Conservation (phyloP, 2,797 vertebrate species). For the Melanotaenia trifasciata region DNA sequence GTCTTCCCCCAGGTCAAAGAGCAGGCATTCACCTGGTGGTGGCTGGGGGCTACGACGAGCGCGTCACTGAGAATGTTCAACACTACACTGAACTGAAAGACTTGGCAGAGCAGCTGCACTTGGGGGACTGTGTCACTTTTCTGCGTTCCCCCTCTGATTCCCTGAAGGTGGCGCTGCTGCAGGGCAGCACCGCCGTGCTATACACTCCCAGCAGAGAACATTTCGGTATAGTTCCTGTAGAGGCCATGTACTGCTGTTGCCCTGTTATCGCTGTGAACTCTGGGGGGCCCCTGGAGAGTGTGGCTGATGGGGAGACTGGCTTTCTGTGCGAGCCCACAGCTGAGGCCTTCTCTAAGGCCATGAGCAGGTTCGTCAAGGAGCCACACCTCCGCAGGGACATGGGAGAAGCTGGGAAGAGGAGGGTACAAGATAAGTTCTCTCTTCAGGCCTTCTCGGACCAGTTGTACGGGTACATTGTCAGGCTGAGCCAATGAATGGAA, state of each 20-base stretch:
- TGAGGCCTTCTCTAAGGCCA: conserved; percentile 88
- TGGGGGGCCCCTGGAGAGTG: conserved; percentile 94
- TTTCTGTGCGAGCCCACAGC: conserved; percentile 91
- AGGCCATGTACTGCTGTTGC: conserved; percentile 95
- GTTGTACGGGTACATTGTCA: conserved; percentile 87
- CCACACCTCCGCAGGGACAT: conserved; percentile 87
- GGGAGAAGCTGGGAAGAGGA: conserved; percentile 90
- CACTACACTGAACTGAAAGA: conserved; percentile 90
- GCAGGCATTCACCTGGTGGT: conserved; percentile 89
- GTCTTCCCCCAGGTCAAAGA: conserved; percentile 79
- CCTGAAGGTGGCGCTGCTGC: conserved; percentile 90
- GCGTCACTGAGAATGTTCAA: conserved; percentile 92
- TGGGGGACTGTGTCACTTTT: conserved; percentile 89
- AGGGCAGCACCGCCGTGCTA: conserved; percentile 86
- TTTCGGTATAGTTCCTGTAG: conserved; percentile 96
- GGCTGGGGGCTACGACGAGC: conserved; percentile 94
- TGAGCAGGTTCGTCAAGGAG: conserved; percentile 88
- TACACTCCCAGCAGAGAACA: conserved; percentile 98
- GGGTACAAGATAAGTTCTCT: conserved; percentile 92
- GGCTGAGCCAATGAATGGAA: conserved; percentile 82
- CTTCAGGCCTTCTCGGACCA: conserved; percentile 91
- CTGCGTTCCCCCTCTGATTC: conserved; percentile 92
- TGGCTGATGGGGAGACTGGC: conserved; percentile 89
- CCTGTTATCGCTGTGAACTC: conserved; percentile 95
- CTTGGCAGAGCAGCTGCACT: conserved; percentile 77